Conservation (phyloP, 2,797 vertebrate species). For the Onychomys arenicola region DNA sequence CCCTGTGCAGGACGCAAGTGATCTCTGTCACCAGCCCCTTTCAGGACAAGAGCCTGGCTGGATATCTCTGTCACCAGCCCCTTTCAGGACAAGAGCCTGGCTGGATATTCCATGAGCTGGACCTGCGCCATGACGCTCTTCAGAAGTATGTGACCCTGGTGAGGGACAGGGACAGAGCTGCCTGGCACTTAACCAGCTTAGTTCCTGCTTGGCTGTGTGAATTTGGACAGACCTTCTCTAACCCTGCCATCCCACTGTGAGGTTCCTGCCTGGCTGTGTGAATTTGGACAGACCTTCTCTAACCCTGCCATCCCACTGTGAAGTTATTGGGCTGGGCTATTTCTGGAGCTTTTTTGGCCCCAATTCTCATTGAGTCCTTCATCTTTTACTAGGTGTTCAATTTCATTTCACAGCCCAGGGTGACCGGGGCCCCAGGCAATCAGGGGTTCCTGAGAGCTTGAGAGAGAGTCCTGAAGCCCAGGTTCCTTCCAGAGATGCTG, state of each 20-base stretch:
- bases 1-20: neutral
- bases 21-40: neutral
- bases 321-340: neutral
- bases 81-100: neutral
- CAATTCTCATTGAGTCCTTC: neutral
- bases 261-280: neutral
- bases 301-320: neutral
- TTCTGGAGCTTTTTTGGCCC: neutral
- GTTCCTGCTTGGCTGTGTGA: neutral
- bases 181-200: neutral
- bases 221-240: neutral
- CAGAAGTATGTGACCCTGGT: neutral
- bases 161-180: neutral
- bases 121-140: neutral
- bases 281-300: neutral
- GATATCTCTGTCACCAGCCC: too few species aligned
- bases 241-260: neutral
- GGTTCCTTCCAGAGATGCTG: neutral
- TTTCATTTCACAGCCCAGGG: neutral
- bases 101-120: neutral
- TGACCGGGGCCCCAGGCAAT: rapidly evolving
- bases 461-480: neutral
- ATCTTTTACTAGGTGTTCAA: neutral
- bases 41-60: neutral
- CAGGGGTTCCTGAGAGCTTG: neutral